These are phyloP conservation scores for Pseudomyrmex pallidus DNA, from an alignment of 1,140 invertebrate species.

Conservation along the genomic window DNA sequence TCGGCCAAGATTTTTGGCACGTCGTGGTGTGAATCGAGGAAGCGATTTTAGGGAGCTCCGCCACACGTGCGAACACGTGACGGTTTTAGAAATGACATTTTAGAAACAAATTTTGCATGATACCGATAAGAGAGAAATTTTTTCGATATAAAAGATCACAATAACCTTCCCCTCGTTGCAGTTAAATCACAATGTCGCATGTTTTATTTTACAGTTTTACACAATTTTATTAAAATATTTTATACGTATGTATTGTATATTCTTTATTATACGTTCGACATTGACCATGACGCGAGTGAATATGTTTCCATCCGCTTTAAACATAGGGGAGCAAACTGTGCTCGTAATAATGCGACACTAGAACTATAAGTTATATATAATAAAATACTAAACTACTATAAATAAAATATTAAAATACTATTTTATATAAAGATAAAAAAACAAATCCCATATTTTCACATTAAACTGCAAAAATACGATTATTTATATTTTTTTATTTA, in stretches of 20 bases:
- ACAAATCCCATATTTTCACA: background rate
- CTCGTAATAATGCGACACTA: background rate
- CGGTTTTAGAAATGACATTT: conserved; percentile 43
- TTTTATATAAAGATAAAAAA: background rate
- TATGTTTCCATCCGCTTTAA: conserved; percentile 8
- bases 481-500: background rate
- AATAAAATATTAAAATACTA: background rate
- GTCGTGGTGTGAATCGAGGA: conserved; percentile 62
- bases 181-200: too few relatives aligned
- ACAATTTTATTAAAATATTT: too few relatives aligned
- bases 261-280: background rate
- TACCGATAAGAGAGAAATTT: background rate
- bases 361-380: background rate
- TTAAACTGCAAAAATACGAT: background rate
- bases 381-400: too few relatives aligned
- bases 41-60: conserved; percentile 48
- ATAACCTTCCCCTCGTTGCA: too few relatives aligned
- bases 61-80: conserved; percentile 58
- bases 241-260: background rate
- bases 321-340: background rate
- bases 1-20: conserved; percentile 74
- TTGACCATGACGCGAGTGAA: background rate
- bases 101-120: conserved; percentile 30
- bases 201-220: too few relatives aligned
- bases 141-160: background rate